Evolutionary conservation across 2,888 invertebrate genomes (phyloP).

Genomic region (Pelosia muscerda): DNA sequence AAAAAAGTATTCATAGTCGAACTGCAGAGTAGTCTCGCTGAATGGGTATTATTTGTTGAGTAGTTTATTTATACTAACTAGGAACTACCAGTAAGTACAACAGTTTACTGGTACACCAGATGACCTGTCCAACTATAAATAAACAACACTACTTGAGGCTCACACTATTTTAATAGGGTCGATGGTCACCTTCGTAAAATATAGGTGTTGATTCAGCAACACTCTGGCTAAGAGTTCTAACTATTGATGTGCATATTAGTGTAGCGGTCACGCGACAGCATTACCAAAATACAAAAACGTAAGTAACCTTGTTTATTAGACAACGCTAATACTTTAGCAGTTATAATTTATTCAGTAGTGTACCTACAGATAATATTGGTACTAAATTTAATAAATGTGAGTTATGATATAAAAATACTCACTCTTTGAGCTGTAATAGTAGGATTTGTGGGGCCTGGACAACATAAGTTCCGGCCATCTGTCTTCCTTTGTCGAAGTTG

Average conservation of each 20-base stretch:
- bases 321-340: not conserved
- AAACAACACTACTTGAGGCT: too few species aligned
- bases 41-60: not conserved
- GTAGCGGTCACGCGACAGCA: conserved; percentile 37
- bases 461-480: conserved; percentile 84
- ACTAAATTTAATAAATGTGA: not conserved
- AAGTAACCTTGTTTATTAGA: not conserved
- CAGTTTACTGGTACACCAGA: not conserved
- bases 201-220: not conserved
- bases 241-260: conserved; percentile 23
- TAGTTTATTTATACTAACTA: not conserved
- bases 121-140: too few species aligned
- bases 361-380: not conserved
- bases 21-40: not conserved
- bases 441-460: conserved; percentile 79
- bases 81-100: not conserved
- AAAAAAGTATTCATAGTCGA: not conserved
- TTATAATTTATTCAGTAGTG: not conserved
- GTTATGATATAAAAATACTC: conserved; percentile 55
- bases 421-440: conserved; percentile 78
- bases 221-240: not conserved
- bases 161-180: not conserved
- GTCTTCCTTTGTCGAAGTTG: conserved; percentile 69
- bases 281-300: conserved; percentile 18
- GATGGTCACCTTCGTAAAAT: not conserved